Conservation (phyloP, 2,113 vertebrate genomes). For the Pristiophorus japonicus region DNA sequence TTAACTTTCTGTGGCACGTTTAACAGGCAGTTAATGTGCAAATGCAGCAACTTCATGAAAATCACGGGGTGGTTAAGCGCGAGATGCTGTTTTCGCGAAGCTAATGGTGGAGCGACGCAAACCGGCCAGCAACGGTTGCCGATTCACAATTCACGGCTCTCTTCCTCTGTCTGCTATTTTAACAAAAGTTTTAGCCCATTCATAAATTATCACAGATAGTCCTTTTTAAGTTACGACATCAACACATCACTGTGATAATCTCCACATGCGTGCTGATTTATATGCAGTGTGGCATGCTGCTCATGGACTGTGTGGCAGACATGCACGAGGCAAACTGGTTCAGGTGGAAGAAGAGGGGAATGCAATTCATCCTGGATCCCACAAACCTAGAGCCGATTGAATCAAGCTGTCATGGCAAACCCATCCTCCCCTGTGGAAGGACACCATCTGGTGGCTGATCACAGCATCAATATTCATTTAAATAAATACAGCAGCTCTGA, state of each 20-base stretch:
- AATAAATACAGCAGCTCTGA: background rate
- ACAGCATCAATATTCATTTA: background rate
- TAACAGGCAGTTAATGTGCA: too few relatives aligned
- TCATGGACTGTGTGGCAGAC: background rate
- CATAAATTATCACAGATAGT: background rate
- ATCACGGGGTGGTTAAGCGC: too few relatives aligned
- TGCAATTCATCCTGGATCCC: background rate
- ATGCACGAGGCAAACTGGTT: background rate
- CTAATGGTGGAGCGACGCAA: too few relatives aligned
- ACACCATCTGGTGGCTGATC: constrained; percentile 15
- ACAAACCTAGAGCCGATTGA: background rate
- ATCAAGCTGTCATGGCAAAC: background rate
- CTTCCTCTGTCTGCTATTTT: background rate
- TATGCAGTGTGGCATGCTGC: background rate
- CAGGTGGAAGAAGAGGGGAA: background rate
- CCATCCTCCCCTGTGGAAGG: background rate
- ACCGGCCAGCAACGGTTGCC: too few relatives aligned
- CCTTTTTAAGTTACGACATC: background rate
- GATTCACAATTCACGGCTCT: background rate
- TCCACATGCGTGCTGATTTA: background rate
- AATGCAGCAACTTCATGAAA: too few relatives aligned
- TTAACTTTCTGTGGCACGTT: too few relatives aligned
- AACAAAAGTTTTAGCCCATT: background rate
- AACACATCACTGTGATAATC: background rate
- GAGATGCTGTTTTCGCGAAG: too few relatives aligned